Evolutionary conservation across 1,140 invertebrate genomes (phyloP), one percentile per base, ranked within the genome.

Genomic region (Cotesia vestalis): DNA sequence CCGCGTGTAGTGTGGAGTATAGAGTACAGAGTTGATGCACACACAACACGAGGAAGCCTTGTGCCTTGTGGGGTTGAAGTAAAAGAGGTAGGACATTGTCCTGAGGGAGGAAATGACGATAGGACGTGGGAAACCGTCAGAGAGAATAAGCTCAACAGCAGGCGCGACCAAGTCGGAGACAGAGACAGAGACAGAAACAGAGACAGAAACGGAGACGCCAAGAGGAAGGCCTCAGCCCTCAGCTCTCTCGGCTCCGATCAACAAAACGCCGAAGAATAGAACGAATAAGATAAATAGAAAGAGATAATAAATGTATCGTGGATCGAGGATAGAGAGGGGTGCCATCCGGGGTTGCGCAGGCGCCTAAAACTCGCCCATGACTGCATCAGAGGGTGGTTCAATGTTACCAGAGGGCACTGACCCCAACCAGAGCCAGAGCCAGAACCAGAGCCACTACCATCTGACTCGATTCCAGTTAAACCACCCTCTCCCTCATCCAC

Each of bases 401-500:
- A 87, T 87, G 85, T 86, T 87, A 87, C 82, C 79, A 79, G 83
- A 85, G 85, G 85, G 78, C 85, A 86, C 79, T 86, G 85, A 86
- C 85, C 85, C 84, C 81, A 81, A 81, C 77, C 27, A 27, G 27
- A 27, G 64, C 61, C 64, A 71, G 40, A 57, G 71, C 62, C 51
- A 46, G 71, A 69, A 64, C 67, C 66, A 78, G 80, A 38, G 76
- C 80, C 78, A 78, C 75, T 78, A 46, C 40, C 40, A 46, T 46
- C 40, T 46, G 40, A 77, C 73, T 72, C 75, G 78, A 76, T 80
- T 78, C 40, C 40, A 46, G 40, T 46, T 9, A 46, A 46, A 46
- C 4, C 40, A 6, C 11, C 6, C 11, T 8, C 4, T 46, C 11
- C 40, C 2, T 46, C 79, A 80, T 79, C 77, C 27, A 27, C 27